Evolutionary conservation across 1,140 invertebrate species (phyloP).

Genomic region (Drosophila miranda): DNA sequence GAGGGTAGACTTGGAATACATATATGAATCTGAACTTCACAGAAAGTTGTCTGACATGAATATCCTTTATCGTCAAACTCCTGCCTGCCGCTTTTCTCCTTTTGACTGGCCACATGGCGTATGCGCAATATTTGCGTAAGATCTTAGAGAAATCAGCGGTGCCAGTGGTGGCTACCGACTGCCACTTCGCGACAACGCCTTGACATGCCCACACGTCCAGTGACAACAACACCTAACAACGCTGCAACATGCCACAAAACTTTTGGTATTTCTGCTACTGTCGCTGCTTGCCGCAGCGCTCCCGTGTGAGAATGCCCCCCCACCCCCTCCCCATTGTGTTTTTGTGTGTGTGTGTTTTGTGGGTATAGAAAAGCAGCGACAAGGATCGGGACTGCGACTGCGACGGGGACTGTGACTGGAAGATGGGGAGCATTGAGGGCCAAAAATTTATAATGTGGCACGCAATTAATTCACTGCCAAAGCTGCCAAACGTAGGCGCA

Average conservation of each 20-base stretch:
- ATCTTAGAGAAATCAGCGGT: conserved; percentile 17
- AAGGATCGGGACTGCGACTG: not conserved
- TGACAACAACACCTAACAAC: conserved; percentile 64
- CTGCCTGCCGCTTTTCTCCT: no score
- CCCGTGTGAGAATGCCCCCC: conserved; percentile 67
- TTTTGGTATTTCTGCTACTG: conserved; percentile 66
- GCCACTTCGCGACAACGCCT: conserved; percentile 72
- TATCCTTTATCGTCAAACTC: not conserved
- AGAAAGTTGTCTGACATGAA: not conserved
- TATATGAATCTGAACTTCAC: no score
- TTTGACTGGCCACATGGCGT: conserved; percentile 45
- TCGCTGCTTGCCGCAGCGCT: conserved; percentile 19
- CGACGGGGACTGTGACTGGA: no score
- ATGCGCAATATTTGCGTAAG: conserved; percentile 69
- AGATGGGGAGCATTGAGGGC: not conserved
- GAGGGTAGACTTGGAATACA: no score
- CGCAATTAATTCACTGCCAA: conserved; percentile 77
- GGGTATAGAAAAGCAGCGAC: conserved; percentile 38
- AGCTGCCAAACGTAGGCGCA: conserved; percentile 60
- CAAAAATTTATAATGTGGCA: conserved; percentile 75
- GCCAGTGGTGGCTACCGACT: conserved; percentile 7
- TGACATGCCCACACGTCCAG: conserved; percentile 76
- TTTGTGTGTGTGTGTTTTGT: conserved; percentile 45
- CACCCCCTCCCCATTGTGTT: conserved; percentile 3
- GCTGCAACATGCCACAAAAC: conserved; percentile 76